Percentiles rank a stretch among this genome's conserved stretches.
These are phyloP conservation scores for Eriocheir sinensis DNA, from an alignment of 1,140 invertebrate species.

Conservation along the genomic window DNA sequence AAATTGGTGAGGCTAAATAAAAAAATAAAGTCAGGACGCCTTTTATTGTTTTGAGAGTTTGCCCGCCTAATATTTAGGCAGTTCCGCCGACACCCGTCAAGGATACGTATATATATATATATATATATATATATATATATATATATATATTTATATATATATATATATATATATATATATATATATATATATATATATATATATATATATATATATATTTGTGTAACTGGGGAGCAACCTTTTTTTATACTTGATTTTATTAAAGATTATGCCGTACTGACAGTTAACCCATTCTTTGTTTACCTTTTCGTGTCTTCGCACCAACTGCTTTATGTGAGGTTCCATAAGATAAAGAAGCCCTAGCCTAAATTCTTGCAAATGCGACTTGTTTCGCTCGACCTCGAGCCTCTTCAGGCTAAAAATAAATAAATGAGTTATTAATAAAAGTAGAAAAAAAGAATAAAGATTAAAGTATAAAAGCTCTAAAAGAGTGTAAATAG, in stretches of 20 bases:
- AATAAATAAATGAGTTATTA: too few species aligned
- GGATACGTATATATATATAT: background rate
- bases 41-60: too few species aligned
- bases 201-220: slow-evolving; percentile 54
- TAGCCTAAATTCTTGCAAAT: background rate
- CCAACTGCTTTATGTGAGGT: background rate
- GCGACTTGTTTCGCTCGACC: background rate
- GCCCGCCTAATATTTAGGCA: too few species aligned
- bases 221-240: background rate
- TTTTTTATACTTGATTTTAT: background rate
- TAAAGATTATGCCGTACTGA: background rate
- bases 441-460: too few species aligned
- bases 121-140: too few species aligned
- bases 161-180: slow-evolving; percentile 47
- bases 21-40: too few species aligned
- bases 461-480: too few species aligned
- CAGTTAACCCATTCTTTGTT: background rate
- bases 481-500: too few species aligned
- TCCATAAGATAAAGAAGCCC: background rate
- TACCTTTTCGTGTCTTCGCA: background rate
- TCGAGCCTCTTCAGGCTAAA: too few species aligned
- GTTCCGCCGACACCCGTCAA: too few species aligned
- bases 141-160: slow-evolving; percentile 44
- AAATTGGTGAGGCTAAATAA: too few species aligned
- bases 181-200: slow-evolving; percentile 51